Base-by-base conservation (phyloP, 2,888 invertebrate species). In the Creontiades dilutus region DNA sequence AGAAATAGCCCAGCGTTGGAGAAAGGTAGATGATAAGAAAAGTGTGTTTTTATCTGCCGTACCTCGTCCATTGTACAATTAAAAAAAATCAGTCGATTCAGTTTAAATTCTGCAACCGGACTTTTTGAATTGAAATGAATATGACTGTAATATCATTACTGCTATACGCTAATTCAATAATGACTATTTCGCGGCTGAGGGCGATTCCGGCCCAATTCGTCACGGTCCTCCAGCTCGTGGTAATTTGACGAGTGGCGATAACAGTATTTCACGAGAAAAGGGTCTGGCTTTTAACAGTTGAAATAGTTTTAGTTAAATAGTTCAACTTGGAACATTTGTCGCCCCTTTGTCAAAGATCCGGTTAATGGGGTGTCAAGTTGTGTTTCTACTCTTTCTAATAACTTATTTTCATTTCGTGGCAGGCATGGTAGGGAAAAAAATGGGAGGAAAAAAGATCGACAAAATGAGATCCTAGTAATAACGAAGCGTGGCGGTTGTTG, bases 381-480 rank as follows among this genome's bases (percentile, higher is more conserved):
- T 68, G 23, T 68, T 27, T 23, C 68, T 23, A 68, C 68, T 68
- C 23, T 13, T 68, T 23, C 68, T 68, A 68, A 68, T 68, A 68
- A 68, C 68, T 68, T 68, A 68, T 68, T 68, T 68, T 19, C 68
- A 68, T 68, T 68, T 11, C 13, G n/a, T n/a, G 61, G n/a, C 9
- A 9, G 61, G 14, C 1, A n/a, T 16, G n/a, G n/a, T 11, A 19
- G 19, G 61, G n/a, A 61, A 61, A n/a, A 61, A 16, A 13, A 57
- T 4, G 16, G 16, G 16, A 12, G 16, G 16, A 57, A 57, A 57
- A 57, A 48, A 48, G 48, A 16, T 23, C 68, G 23, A 68, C 68
- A 68, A 68, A 68, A 68, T 68, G 68, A 68, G 68, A 68, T 68
- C 68, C 68, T 11, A 23, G 68, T 19, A 68, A 68, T 68, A 68